Evolutionary conservation across 2,797 vertebrate species (phyloP).

Genomic region (Chelon labrosus): DNA sequence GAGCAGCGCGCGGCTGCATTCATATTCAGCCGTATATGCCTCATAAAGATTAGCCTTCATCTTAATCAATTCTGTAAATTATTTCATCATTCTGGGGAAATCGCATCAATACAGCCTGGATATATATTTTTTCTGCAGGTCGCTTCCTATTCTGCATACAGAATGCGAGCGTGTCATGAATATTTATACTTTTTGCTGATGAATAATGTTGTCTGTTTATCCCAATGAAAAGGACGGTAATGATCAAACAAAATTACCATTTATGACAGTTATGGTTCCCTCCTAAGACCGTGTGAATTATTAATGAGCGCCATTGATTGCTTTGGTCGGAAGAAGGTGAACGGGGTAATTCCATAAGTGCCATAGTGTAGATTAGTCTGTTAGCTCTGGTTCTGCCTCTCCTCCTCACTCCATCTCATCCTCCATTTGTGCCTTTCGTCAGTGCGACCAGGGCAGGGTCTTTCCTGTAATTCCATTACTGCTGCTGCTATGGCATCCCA

Average conservation of each 20-base stretch:
- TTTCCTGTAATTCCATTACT: conserved; percentile 82
- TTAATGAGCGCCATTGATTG: conserved; percentile 78
- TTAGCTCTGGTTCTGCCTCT: conserved; percentile 42
- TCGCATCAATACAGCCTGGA: conserved; percentile 62
- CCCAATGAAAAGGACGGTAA: conserved; percentile 78
- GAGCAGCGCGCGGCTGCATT: conserved; percentile 33
- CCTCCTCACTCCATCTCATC: conserved; percentile 67
- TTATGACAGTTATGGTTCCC: conserved; percentile 79
- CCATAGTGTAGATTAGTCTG: conserved; percentile 69
- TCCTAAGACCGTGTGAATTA: conserved; percentile 77
- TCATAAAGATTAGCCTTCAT: conserved; percentile 73
- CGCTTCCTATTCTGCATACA: conserved; percentile 57
- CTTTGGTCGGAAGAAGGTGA: conserved; percentile 66
- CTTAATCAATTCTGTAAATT: conserved; percentile 74
- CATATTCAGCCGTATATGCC: conserved; percentile 48
- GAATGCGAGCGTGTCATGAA: conserved; percentile 60
- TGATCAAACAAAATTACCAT: conserved; percentile 83
- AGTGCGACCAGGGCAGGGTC: conserved; percentile 69
- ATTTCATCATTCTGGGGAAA: conserved; percentile 74
- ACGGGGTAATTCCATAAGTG: conserved; percentile 74
- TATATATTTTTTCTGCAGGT: conserved; percentile 53
- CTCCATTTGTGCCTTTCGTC: conserved; percentile 72
- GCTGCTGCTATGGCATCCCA: conserved; percentile 76
- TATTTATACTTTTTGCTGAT: conserved; percentile 74
- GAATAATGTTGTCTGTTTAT: conserved; percentile 82